Percentiles rank a stretch among this genome's conserved stretches.
phyloP scores from a whole-genome alignment of 2,888 invertebrate genomes.

The Nipponacmea schrenckii region DNA sequence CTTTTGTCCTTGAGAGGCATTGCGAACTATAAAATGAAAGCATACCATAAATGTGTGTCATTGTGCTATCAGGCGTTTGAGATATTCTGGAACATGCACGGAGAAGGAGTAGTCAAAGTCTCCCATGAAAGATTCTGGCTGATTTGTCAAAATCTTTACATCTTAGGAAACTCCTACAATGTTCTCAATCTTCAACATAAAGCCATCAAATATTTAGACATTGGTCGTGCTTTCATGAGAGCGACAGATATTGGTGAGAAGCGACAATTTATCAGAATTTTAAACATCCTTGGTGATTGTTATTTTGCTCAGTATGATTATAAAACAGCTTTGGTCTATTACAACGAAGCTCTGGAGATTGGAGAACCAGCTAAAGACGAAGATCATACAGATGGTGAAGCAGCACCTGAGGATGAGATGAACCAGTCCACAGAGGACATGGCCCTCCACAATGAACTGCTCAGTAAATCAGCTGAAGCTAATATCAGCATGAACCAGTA shows the following conservation, averaged over 20 bases:
- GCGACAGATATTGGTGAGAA: constrained; percentile 48
- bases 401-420: background rate
- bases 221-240: constrained; percentile 56
- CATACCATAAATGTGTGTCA: constrained; percentile 63
- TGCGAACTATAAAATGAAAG: constrained; percentile 61
- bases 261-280: constrained; percentile 57
- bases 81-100: constrained; percentile 59
- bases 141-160: constrained; percentile 63
- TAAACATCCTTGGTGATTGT: constrained; percentile 62
- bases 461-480: constrained; percentile 64
- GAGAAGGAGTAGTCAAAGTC: constrained; percentile 55
- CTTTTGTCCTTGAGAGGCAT: constrained; percentile 61
- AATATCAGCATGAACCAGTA: constrained; percentile 65
- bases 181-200: constrained; percentile 60
- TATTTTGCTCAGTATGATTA: constrained; percentile 63
- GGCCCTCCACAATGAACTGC: constrained; percentile 64
- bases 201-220: constrained; percentile 60
- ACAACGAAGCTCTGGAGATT: constrained; percentile 63
- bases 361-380: constrained; percentile 35
- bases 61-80: constrained; percentile 64
- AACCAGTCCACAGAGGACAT: constrained; percentile 48
- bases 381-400: background rate
- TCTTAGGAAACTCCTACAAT: constrained; percentile 63
- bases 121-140: constrained; percentile 63
- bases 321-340: constrained; percentile 58